Percentiles rank a stretch among this genome's conserved stretches.
Evolutionary conservation across 2,888 invertebrate genomes (phyloP).

Genomic region (Prosopocoilus inquinatus): DNA sequence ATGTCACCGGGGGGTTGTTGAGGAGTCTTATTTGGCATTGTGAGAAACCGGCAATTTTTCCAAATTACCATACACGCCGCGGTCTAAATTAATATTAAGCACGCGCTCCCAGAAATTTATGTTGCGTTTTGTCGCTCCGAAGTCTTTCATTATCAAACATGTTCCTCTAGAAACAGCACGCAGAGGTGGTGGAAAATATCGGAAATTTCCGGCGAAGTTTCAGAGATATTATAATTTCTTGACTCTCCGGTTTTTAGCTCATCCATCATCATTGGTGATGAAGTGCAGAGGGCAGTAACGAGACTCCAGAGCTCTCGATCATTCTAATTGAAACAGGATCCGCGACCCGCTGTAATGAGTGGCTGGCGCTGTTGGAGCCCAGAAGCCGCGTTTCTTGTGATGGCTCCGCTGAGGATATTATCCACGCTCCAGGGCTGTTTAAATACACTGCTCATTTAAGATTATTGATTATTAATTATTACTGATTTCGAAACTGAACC

Average conservation of each 20-base stretch:
- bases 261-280: slow-evolving; percentile 47
- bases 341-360: slow-evolving; percentile 43
- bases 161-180: no score
- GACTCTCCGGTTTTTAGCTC: slow-evolving; percentile 26
- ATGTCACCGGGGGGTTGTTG: slow-evolving; percentile 33
- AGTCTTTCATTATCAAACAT: no score
- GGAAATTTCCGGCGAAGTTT: slow-evolving; percentile 6
- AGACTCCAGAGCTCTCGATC: slow-evolving; percentile 49
- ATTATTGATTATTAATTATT: slow-evolving; percentile 43
- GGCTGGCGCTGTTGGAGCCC: slow-evolving; percentile 37
- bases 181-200: no score
- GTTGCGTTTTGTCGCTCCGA: no score
- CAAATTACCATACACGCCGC: not conserved
- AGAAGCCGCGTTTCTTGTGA: slow-evolving; percentile 38
- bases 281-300: slow-evolving; percentile 46
- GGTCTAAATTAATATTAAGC: not conserved
- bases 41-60: slow-evolving; percentile 22
- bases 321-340: slow-evolving; percentile 52
- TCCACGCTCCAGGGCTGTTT: slow-evolving; percentile 37
- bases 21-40: slow-evolving; percentile 34
- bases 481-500: no score
- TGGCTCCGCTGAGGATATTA: slow-evolving; percentile 45
- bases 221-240: slow-evolving; percentile 23
- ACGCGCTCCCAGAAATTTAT: not conserved
- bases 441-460: slow-evolving; percentile 43